Evolutionary conservation across 2,888 invertebrate genomes (phyloP).

Genomic region (Ochropacha duplaris): DNA sequence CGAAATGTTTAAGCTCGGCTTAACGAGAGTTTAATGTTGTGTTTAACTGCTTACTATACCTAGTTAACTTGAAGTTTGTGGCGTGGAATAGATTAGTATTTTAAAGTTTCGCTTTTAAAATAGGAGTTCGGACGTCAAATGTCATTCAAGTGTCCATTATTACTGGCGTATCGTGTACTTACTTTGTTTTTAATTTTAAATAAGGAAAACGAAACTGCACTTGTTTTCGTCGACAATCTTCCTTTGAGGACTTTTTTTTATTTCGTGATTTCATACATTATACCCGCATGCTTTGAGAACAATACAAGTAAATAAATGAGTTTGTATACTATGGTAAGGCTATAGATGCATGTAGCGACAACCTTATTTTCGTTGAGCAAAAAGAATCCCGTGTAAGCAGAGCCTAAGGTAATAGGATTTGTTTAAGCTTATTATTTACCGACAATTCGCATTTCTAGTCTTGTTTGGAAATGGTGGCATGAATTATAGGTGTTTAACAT

Average conservation of each 20-base stretch:
- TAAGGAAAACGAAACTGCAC: no score
- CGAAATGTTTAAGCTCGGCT: conserved; percentile 40
- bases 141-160: conserved; percentile 21
- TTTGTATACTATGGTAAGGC: conserved; percentile 12
- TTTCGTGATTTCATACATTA: no score
- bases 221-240: no score
- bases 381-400: conserved; percentile 36
- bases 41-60: conserved; percentile 19
- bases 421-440: conserved; percentile 39
- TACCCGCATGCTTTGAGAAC: no score
- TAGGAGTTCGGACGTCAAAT: background rate
- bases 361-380: conserved; percentile 19
- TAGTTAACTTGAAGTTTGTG: conserved; percentile 24
- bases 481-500: background rate
- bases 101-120: conserved; percentile 27
- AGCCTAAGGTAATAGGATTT: conserved; percentile 43
- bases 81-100: conserved; percentile 35
- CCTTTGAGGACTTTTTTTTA: no score
- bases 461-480: background rate
- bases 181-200: conserved; percentile 10
- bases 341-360: conserved; percentile 13
- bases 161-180: background rate
- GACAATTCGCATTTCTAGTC: conserved; percentile 1
- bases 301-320: background rate
- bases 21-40: conserved; percentile 54